phyloP scores from a whole-genome alignment of 2,113 vertebrate genomes.

The Mus musculus region GRCm39 chr16:54526001-54526500 shows the following conservation, averaged over 20 bases:
- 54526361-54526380: not conserved
- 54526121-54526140: not conserved
- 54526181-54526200: not conserved
- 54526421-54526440: not conserved
- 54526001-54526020: not conserved
- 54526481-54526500: not conserved
- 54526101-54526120: not conserved
- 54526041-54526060: not conserved
- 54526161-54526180: not conserved
- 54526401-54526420: not conserved
- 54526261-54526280: not conserved
- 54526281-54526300: not conserved
- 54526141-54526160: not conserved
- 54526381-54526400: not conserved
- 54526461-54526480: slow-evolving; percentile 2
- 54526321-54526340: not conserved
- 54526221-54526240: not conserved
- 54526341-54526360: not conserved
- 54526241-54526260: not conserved
- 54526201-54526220: not conserved
- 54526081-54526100: not conserved
- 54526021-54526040: not conserved
- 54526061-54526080: not conserved
- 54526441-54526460: not conserved
- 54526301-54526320: not conserved